Conservation (phyloP, 2,888 invertebrate genomes). For the Agelastica alni region DNA sequence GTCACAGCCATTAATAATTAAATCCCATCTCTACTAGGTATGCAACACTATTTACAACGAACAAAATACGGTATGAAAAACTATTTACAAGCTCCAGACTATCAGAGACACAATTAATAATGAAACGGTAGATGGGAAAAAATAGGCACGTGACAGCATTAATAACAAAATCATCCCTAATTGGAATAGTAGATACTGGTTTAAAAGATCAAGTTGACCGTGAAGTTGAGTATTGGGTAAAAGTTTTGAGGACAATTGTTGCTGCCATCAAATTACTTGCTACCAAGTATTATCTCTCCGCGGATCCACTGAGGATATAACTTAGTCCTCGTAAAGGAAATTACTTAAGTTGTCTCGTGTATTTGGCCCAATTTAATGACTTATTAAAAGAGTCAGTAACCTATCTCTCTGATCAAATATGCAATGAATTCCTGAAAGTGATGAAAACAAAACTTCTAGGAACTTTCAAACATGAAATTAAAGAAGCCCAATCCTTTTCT, state of each 20-base stretch:
- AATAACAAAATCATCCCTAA: no score
- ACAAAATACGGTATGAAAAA: no score
- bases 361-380: conserved; percentile 6
- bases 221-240: not conserved
- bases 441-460: not conserved
- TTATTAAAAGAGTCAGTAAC: no score
- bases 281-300: not conserved
- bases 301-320: not conserved
- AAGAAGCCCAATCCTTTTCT: conserved; percentile 10
- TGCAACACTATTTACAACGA: no score
- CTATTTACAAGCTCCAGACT: no score
- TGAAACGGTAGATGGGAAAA: no score
- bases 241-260: no score
- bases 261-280: not conserved
- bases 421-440: not conserved
- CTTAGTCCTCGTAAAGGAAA: not conserved
- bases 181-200: no score
- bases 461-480: conserved; percentile 1
- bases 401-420: conserved; percentile 4
- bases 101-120: no score
- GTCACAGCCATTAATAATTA: no score
- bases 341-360: conserved; percentile 8
- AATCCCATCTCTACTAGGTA: no score
- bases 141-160: no score
- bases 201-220: not conserved